Evolutionary conservation across 1,140 invertebrate genomes (phyloP).

Genomic region (Pteromalus puparum): DNA sequence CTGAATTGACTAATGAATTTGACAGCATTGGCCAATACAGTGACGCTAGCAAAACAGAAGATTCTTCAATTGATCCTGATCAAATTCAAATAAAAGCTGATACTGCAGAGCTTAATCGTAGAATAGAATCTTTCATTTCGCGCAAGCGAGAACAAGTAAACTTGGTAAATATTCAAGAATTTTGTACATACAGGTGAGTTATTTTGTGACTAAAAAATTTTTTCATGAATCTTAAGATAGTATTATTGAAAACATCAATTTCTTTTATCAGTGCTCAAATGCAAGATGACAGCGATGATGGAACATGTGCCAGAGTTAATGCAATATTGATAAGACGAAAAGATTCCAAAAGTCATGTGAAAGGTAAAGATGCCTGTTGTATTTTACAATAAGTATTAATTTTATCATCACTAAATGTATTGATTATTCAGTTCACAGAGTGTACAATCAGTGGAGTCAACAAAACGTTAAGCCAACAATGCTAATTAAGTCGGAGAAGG

Average conservation of each 20-base stretch:
- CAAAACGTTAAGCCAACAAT: slow-evolving; percentile 72
- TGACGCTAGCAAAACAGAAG: slow-evolving; percentile 24
- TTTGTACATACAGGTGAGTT: slow-evolving; percentile 69
- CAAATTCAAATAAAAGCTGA: slow-evolving; percentile 79
- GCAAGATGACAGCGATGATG: slow-evolving; percentile 64
- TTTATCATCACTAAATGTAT: slow-evolving; percentile 41
- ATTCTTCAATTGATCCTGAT: slow-evolving; percentile 69
- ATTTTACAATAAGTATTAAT: not conserved
- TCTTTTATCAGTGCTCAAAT: slow-evolving; percentile 60
- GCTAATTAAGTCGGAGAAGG: slow-evolving; percentile 57
- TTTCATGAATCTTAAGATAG: slow-evolving; percentile 20
- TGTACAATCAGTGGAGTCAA: slow-evolving; percentile 78
- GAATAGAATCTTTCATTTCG: slow-evolving; percentile 80
- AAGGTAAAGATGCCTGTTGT: slow-evolving; percentile 74
- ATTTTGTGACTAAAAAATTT: not conserved
- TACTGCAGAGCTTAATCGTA: slow-evolving; percentile 76
- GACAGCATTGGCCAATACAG: not conserved
- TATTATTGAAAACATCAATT: not conserved
- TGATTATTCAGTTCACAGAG: slow-evolving; percentile 76
- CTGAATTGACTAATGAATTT: slow-evolving; percentile 38
- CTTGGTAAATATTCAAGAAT: slow-evolving; percentile 80
- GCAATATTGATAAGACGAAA: slow-evolving; percentile 79
- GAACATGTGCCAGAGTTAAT: slow-evolving; percentile 81
- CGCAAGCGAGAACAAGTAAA: slow-evolving; percentile 79
- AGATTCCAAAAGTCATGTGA: slow-evolving; percentile 82